phyloP scores from a whole-genome alignment of 2,888 invertebrate species.

The Ectemnius cavifrons region DNA sequence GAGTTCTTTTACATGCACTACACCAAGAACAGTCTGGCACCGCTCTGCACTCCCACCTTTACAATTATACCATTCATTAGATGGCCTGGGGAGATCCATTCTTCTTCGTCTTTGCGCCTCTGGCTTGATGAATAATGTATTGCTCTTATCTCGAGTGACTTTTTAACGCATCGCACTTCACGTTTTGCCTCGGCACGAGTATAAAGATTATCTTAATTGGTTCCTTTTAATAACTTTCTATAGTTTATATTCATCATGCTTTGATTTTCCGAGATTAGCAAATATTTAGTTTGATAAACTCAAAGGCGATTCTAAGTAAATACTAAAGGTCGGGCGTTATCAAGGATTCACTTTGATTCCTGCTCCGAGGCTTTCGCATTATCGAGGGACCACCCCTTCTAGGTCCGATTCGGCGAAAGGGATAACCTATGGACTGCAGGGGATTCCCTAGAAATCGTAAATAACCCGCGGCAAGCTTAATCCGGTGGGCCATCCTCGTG shows the following conservation, averaged over 20 bases:
- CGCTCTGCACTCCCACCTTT: not conserved
- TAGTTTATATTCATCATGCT: too few species aligned
- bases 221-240: too few species aligned
- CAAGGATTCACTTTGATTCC: too few species aligned
- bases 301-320: too few species aligned
- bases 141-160: slow-evolving; percentile 14
- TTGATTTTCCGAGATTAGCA: too few species aligned
- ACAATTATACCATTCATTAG: slow-evolving; percentile 8
- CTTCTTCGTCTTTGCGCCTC: too few species aligned
- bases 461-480: slow-evolving; percentile 47
- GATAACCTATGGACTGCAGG: slow-evolving; percentile 24
- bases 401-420: slow-evolving; percentile 3
- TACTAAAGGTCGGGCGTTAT: too few species aligned
- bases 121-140: not conserved
- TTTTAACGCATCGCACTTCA: not conserved
- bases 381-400: not conserved
- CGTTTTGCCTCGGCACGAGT: too few species aligned
- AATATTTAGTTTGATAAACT: too few species aligned
- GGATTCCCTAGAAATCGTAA: slow-evolving; percentile 39
- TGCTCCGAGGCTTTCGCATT: too few species aligned
- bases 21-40: not conserved
- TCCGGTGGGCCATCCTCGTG: slow-evolving; percentile 27
- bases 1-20: slow-evolving; percentile 16
- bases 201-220: too few species aligned
- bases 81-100: too few species aligned